Evolutionary conservation across 2,888 invertebrate species (phyloP), one percentile per base, ranked within the genome.

Genomic region (Clepsis dumicolana): DNA sequence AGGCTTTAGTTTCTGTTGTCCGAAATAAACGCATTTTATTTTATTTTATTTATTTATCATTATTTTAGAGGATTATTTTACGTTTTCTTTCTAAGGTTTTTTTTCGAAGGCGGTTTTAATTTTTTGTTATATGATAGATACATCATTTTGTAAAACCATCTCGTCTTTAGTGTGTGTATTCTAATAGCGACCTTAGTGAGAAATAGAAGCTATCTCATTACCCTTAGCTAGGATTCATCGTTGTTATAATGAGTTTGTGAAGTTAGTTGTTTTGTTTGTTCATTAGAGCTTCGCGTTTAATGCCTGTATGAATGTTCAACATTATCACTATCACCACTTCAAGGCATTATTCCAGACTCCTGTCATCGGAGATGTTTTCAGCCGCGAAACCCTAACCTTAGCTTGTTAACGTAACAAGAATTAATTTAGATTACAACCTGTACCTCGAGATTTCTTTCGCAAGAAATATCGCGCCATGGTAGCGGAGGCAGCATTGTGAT

Each of bases 401-500:
- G 48, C 48, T 48, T 48, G 48, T 48, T 48, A 48, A 32, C 56
- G 35, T 35, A 18, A 24, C 35, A 21, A 56, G 54, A 63, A 67
- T 67, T 67, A 67, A 67, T 62, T 67, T 62, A 50, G 66, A 66
- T 66, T 50, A 63, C 41, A 59, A 59, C 41, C 57, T 57, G 56
- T 56, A 48, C 62, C 56, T 67, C 62, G 56, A 67, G 62, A 63
- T 67, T 67, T 56, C 63, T 64, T 67, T 56, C 67, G 56, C 50
- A 63, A 67, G 67, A 67, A 67, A 67, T 67, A 63, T 67, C 62
- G 50, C 62, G 29, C 62, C 66, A 66, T 66, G 62, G 63, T 63
- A 52, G 67, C 56, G 62, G 38, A 67, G 67, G 62, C 67, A 62
- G 66, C 71, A 73, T 78, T 76, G 75, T 74, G 74, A 73, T 73